phyloP scores from a whole-genome alignment of 2,113 vertebrate genomes.

The Oryzias celebensis region DNA sequence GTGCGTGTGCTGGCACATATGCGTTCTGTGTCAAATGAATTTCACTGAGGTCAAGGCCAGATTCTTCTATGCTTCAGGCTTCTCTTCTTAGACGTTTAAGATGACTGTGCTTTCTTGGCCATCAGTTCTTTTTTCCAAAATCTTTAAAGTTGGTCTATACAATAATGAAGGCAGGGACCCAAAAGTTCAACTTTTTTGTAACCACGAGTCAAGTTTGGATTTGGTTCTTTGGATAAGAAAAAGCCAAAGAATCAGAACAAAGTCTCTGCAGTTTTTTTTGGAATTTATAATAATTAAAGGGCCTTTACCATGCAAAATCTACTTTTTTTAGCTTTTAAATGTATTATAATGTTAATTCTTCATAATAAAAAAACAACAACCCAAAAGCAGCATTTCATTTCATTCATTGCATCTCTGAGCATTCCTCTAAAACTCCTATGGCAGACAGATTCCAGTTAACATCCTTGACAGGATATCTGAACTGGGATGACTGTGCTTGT shows the following conservation, averaged over 20 bases:
- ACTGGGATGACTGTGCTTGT: conserved; percentile 13
- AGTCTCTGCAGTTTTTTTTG: conserved; percentile 16
- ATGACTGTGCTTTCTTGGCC: conserved; percentile 5
- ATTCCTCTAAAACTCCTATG: not conserved
- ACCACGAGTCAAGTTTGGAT: conserved; percentile 1
- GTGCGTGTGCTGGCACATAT: conserved; percentile 12
- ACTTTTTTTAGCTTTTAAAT: too few relatives aligned
- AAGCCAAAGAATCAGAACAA: conserved; percentile 6
- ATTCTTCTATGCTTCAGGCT: conserved; percentile 17
- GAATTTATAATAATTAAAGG: conserved; percentile 24
- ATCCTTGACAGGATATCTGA: conserved; percentile 16
- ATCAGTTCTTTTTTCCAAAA: too few relatives aligned
- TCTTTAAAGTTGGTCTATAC: too few relatives aligned
- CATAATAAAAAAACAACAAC: too few relatives aligned
- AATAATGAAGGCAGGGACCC: too few relatives aligned
- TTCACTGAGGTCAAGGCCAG: conserved; percentile 13
- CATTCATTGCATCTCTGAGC: too few relatives aligned
- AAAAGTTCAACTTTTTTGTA: too few relatives aligned
- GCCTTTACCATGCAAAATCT: too few relatives aligned
- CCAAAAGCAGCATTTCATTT: too few relatives aligned
- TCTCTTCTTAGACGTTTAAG: conserved; percentile 17
- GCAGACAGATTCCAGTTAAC: conserved; percentile 25
- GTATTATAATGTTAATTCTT: too few relatives aligned
- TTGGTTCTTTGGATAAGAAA: conserved; percentile 12
- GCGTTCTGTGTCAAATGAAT: conserved; percentile 31